A percentile compares a stretch with the other conserved stretches of the same genome.
phyloP scores from a whole-genome alignment of 1,140 invertebrate genomes.

The Oedothorax gibbosus region DNA sequence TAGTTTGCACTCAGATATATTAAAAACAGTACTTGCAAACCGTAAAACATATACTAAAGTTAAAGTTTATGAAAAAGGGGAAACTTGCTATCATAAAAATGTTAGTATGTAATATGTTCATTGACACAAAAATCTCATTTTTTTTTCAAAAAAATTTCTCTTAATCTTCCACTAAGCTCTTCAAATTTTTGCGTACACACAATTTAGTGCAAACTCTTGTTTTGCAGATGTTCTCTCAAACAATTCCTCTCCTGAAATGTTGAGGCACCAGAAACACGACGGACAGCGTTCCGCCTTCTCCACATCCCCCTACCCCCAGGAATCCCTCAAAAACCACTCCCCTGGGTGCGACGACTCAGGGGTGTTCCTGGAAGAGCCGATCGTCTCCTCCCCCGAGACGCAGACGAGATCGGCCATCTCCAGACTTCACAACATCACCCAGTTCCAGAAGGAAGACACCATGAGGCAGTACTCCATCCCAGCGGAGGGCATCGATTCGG shows the following conservation, averaged over 20 bases:
- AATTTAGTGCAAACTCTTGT: not conserved
- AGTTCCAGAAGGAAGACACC: not conserved
- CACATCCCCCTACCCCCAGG: not conserved
- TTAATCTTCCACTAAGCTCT: not conserved
- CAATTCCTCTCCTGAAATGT: slow-evolving; percentile 34
- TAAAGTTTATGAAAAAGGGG: no score
- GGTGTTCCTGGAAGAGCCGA: slow-evolving; percentile 45
- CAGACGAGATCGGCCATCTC: slow-evolving; percentile 24
- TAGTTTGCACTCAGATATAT: no score
- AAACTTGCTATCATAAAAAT: no score
- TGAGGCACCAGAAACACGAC: slow-evolving; percentile 26
- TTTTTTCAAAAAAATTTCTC: not conserved
- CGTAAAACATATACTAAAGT: no score
- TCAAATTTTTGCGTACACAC: no score
- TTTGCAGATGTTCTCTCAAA: slow-evolving; percentile 6
- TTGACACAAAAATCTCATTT: no score
- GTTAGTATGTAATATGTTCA: no score
- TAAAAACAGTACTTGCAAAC: no score
- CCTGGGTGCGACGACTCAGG: slow-evolving; percentile 55
- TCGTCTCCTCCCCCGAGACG: slow-evolving; percentile 38
- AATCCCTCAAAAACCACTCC: slow-evolving; percentile 36
- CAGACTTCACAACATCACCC: slow-evolving; percentile 7
- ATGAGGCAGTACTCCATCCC: slow-evolving; percentile 48
- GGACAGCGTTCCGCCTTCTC: slow-evolving; percentile 22
- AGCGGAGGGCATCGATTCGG: slow-evolving; percentile 31